phyloP scores from a whole-genome alignment of 2,888 invertebrate genomes.

The Galeopsomyia nigrocyanea region DNA sequence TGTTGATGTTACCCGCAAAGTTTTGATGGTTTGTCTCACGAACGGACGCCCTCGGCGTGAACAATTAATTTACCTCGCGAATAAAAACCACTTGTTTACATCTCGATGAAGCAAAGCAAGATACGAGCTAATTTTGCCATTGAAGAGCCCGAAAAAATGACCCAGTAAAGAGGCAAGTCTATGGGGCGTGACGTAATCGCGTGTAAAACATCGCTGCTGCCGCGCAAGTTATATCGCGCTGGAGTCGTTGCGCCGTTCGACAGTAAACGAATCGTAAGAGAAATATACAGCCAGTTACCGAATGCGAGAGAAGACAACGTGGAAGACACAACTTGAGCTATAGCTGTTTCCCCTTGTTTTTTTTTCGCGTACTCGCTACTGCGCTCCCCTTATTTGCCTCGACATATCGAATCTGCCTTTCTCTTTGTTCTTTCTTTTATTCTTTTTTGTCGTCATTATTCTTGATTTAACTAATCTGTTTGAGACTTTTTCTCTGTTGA shows the following conservation, averaged over 20 bases:
- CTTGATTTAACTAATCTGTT: slow-evolving; percentile 19
- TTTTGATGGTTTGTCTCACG: too few relatives aligned
- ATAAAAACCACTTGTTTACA: slow-evolving; percentile 36
- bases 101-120: slow-evolving; percentile 19
- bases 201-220: slow-evolving; percentile 55
- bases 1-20: too few relatives aligned
- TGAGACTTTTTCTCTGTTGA: not conserved
- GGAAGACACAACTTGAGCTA: not conserved
- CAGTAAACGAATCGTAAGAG: slow-evolving; percentile 58
- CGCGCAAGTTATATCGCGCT: slow-evolving; percentile 40
- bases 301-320: slow-evolving; percentile 5
- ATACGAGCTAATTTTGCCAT: slow-evolving; percentile 31
- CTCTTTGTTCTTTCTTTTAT: not conserved
- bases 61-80: not conserved
- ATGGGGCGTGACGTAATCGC: slow-evolving; percentile 57
- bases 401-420: slow-evolving; percentile 11
- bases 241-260: slow-evolving; percentile 49
- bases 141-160: slow-evolving; percentile 41
- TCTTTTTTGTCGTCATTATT: slow-evolving; percentile 5
- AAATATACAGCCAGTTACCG: slow-evolving; percentile 44
- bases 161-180: slow-evolving; percentile 53
- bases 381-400: slow-evolving; percentile 1
- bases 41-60: too few relatives aligned
- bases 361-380: not conserved
- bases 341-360: not conserved